phyloP scores from a whole-genome alignment of 2,797 vertebrate genomes.

The Pelochelys cantorii region DNA sequence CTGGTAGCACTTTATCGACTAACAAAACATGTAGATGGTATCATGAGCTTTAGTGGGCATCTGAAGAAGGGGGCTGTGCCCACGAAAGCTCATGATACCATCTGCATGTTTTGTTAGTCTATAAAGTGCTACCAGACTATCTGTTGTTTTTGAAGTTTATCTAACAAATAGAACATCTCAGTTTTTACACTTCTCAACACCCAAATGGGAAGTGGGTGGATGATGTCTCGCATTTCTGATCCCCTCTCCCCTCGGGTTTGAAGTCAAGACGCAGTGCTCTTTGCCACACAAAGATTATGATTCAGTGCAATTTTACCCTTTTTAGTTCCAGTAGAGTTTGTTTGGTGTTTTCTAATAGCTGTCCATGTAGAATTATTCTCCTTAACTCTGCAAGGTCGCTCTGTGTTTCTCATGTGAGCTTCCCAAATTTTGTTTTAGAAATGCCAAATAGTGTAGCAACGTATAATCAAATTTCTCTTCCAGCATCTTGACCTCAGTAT shows the following conservation, averaged over 20 bases:
- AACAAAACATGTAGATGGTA: too few relatives aligned
- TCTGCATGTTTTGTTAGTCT: too few relatives aligned
- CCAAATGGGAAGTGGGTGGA: slow-evolving; percentile 36
- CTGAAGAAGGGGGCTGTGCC: too few relatives aligned
- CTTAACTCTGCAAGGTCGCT: background rate
- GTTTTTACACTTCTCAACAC: slow-evolving; percentile 58
- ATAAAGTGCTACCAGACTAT: too few relatives aligned
- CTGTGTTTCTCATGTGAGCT: background rate
- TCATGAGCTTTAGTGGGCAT: too few relatives aligned
- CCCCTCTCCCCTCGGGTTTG: slow-evolving; percentile 10
- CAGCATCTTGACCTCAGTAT: background rate
- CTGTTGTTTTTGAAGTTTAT: background rate
- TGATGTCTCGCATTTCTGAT: slow-evolving; percentile 26
- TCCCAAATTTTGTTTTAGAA: background rate
- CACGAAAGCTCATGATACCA: too few relatives aligned
- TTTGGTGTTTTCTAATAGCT: accelerated
- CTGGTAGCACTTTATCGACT: too few relatives aligned
- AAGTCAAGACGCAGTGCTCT: background rate
- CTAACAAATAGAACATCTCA: slow-evolving; percentile 58
- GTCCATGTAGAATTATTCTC: background rate
- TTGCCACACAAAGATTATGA: background rate
- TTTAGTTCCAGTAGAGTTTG: background rate
- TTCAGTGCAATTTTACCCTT: background rate
- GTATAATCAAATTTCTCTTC: background rate
- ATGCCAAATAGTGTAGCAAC: background rate